Base-by-base conservation (phyloP, 2,113 vertebrate genomes). In the Heterotis niloticus region DNA sequence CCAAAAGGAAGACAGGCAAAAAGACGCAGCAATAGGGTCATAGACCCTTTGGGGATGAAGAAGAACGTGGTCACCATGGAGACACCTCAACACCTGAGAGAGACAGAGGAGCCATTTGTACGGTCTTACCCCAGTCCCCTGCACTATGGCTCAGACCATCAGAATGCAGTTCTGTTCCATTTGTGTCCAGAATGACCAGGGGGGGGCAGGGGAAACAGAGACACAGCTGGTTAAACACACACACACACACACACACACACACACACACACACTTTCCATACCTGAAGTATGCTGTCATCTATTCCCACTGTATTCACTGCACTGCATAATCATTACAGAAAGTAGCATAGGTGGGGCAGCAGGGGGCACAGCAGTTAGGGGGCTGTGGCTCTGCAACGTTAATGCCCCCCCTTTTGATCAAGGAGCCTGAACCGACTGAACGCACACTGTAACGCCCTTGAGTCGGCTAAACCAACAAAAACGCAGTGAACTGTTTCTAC, bases 121-220 rank as follows among this genome's bases (percentile, higher is more conserved):
- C 86, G 84, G 86, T 81, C 89, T 86, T 87, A 89, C 88, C 91
- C 87, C 89, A 92, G 83, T 93, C 90, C 86, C 90, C 82, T 82
- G 88, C 87, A 68, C 89, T 86, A 10, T 86, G 89, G 78, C 88
- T 88, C 82, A 93, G 89, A 85, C 92, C 87, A 82, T 87, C 86
- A 82, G 91, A 90, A 87, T 90, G 90, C 89, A 88, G 86, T 78
- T 92, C 92, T 93, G 89, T 24, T 64, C 70, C 87, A 84, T 84
- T 67, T 44, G 80, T 81, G 78, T 34, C 65, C 51, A 12, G 18
- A 70, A 68, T 82, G 83, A 84, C 85, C 85, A 85, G 84, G 76
- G 80, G 85, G 84, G 76, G 80, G 10, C 68, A 70, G 34, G 78
- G 81, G 74, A 86, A 76, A 89, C 82, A 84, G 84, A 80, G 34